Percentiles rank a stretch among this genome's conserved stretches.
These are phyloP conservation scores for Phylloscopus trochilus DNA, from an alignment of 2,113 vertebrate genomes.

Conservation along the genomic window DNA sequence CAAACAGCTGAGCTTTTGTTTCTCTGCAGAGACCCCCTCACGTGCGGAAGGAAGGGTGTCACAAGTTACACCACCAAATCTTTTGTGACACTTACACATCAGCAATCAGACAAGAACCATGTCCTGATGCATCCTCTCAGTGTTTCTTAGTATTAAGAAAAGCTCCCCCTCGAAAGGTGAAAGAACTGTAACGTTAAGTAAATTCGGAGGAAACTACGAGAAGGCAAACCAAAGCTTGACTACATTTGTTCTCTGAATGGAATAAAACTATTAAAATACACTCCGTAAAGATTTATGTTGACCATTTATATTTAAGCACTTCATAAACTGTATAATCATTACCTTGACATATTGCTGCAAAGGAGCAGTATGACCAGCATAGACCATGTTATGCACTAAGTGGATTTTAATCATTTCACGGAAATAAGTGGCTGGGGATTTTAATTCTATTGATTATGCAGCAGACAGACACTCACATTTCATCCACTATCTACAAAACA, in stretches of 20 bases:
- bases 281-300: slow-evolving; percentile 6
- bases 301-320: slow-evolving; percentile 17
- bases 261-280: background rate
- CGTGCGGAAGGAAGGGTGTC: fast-evolving
- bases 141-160: background rate
- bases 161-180: background rate
- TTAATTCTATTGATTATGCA: slow-evolving; percentile 37
- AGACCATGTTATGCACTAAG: background rate
- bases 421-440: slow-evolving; percentile 40
- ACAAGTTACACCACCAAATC: background rate
- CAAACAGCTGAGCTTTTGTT: background rate
- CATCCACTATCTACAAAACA: background rate
- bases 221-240: background rate
- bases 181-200: fast-evolving
- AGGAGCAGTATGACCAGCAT: background rate
- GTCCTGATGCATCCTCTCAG: background rate
- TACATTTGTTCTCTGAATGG: background rate
- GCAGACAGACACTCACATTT: slow-evolving; percentile 1
- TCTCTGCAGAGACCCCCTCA: background rate
- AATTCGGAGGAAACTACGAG: background rate
- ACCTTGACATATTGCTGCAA: slow-evolving; percentile 2
- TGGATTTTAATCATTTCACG: slow-evolving; percentile 50
- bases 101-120: background rate
- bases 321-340: slow-evolving; percentile 49
- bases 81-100: background rate